Base-by-base conservation (phyloP, 2,888 invertebrate genomes). In the Sipha maydis region DNA sequence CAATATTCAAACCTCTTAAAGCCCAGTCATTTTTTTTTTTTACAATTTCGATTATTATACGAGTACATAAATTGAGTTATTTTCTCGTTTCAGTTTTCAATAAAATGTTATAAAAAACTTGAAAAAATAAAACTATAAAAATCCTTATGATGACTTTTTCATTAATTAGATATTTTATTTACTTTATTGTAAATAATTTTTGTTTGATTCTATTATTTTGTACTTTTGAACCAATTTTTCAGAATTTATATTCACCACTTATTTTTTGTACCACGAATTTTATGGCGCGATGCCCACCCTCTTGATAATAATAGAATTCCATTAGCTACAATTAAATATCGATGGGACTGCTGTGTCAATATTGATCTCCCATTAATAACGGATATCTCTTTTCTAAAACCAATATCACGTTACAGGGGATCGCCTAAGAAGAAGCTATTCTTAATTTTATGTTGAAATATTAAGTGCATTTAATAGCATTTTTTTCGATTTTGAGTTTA, bases 291-390 rank as follows among this genome's bases (percentile, higher is more conserved):
- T 84, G 38, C 76, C 38, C 31, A 41, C 28, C 28, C 14, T 19
- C 28, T 11, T 28, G 25, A 38, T 34, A 61, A 28, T 83, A 75
- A 75, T 75, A 75, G 73, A 84, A 76, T 76, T 61, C 7, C n/a
- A 28, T 3, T 14, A 56, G 67, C 28, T 61, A 76, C 54, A 84
- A 84, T 76, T 61, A 76, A 76, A 84, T 41, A 61, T 25, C 56
- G 38, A 56, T 56, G 19, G 19, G 56, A 31, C n/a, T 83, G 2
- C 17, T 83, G 21, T 73, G 31, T 73, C 31, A 73, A 83, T n/a
- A 80, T 67, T 28, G 38, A 41, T 48, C n/a, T 83, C 9, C 54
- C 34, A 56, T 71, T 71, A n/a, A 56, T 73, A 34, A 34, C 2
- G 14, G 8, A 34, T n/a, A n/a, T 25, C 3, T 73, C n/a, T 54